Conservation (phyloP, 2,888 invertebrate species). For the Pherbina coryleti region DNA sequence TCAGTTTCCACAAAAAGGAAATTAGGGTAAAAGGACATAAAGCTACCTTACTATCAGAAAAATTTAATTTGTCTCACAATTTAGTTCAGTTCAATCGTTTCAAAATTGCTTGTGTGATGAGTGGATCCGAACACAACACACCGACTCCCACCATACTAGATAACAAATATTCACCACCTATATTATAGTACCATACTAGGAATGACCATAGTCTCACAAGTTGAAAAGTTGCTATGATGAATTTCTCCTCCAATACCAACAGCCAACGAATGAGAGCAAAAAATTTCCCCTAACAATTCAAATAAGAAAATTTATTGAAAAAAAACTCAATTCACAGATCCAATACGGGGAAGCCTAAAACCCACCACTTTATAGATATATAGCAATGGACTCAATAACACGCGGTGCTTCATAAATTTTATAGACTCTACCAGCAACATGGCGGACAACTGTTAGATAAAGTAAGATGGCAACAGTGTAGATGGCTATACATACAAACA, state of each 20-base stretch:
- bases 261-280: not conserved
- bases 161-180: no score
- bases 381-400: not conserved
- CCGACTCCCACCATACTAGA: no score
- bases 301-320: not conserved
- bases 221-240: not conserved
- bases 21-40: no score
- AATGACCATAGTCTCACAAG: not conserved
- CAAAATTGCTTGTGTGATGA: no score
- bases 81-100: no score
- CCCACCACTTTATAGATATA: not conserved
- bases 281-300: not conserved
- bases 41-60: no score
- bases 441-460: constrained; percentile 18
- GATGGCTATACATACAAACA: not conserved
- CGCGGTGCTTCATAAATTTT: not conserved
- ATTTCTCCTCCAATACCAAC: not conserved
- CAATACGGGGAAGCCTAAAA: not conserved
- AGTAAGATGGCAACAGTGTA: not conserved
- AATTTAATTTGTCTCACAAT: no score
- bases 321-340: constrained; percentile 3
- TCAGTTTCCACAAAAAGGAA: no score
- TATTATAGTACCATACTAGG: not conserved
- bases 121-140: no score
- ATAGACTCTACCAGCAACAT: constrained; percentile 12